A percentile compares a stretch with the other conserved stretches of the same genome.
phyloP scores from a whole-genome alignment of 2,888 invertebrate species.

The Alitta virens region DNA sequence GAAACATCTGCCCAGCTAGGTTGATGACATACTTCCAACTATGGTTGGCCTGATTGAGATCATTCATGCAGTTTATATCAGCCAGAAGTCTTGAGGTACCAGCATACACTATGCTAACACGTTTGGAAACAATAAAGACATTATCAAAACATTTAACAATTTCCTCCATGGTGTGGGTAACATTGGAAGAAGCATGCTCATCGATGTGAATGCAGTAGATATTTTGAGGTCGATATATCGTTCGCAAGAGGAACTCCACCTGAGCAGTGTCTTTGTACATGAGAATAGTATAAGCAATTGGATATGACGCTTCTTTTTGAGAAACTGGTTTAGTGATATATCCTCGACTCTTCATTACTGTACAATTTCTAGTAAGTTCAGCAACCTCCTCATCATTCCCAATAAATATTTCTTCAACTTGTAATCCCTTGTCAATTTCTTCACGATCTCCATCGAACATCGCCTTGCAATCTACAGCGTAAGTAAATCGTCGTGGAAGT shows the following conservation, averaged over 20 bases:
- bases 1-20: constrained; percentile 48
- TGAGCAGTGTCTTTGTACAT: neutral
- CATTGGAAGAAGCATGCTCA: constrained; percentile 22
- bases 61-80: constrained; percentile 38
- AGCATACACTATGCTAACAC: constrained; percentile 40
- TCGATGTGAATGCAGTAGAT: constrained; percentile 46
- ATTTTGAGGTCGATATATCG: constrained; percentile 44
- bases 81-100: constrained; percentile 35
- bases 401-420: too few species aligned
- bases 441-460: too few species aligned
- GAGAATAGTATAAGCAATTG: neutral
- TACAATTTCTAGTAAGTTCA: neutral
- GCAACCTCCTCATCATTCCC: too few species aligned
- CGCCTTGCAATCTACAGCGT: too few species aligned
- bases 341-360: neutral
- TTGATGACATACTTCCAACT: constrained; percentile 52
- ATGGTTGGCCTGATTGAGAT: neutral
- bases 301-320: neutral
- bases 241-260: constrained; percentile 36
- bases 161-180: constrained; percentile 22
- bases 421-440: too few species aligned
- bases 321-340: neutral
- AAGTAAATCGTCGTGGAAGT: too few species aligned
- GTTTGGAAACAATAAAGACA: constrained; percentile 36
- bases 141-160: constrained; percentile 38